These are phyloP conservation scores for Agapornis roseicollis DNA, from an alignment of 2,113 vertebrate genomes.

Conservation along the genomic window DNA sequence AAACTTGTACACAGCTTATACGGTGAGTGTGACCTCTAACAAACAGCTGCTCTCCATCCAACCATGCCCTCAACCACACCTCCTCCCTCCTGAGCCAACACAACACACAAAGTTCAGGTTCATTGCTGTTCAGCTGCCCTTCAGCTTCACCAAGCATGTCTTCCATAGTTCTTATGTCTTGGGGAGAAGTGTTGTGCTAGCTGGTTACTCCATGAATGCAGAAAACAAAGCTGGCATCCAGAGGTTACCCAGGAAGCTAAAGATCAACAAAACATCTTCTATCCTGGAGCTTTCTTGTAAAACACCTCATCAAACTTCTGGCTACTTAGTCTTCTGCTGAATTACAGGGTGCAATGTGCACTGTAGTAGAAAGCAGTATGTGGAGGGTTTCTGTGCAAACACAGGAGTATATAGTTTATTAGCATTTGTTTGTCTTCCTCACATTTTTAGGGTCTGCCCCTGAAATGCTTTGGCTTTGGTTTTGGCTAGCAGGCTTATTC, in stretches of 20 bases:
- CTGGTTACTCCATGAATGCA: not conserved
- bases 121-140: too few relatives aligned
- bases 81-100: too few relatives aligned
- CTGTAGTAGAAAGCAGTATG: not conserved
- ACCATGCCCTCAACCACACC: too few relatives aligned
- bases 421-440: fast-evolving
- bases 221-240: not conserved
- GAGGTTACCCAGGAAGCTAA: not conserved
- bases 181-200: not conserved
- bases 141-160: too few relatives aligned
- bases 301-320: not conserved
- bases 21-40: too few relatives aligned
- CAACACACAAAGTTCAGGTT: too few relatives aligned
- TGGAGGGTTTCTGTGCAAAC: not conserved
- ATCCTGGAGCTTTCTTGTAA: not conserved
- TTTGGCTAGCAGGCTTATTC: not conserved
- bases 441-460: not conserved
- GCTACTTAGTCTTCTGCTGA: constrained; percentile 47
- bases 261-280: not conserved
- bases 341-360: not conserved
- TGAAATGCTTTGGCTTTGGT: not conserved
- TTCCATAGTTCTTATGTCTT: too few relatives aligned
- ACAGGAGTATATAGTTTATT: not conserved
- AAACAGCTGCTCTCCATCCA: too few relatives aligned
- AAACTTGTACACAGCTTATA: too few relatives aligned